Conservation (phyloP, 2,797 vertebrate genomes). For the Syndactyla subalaris region DNA sequence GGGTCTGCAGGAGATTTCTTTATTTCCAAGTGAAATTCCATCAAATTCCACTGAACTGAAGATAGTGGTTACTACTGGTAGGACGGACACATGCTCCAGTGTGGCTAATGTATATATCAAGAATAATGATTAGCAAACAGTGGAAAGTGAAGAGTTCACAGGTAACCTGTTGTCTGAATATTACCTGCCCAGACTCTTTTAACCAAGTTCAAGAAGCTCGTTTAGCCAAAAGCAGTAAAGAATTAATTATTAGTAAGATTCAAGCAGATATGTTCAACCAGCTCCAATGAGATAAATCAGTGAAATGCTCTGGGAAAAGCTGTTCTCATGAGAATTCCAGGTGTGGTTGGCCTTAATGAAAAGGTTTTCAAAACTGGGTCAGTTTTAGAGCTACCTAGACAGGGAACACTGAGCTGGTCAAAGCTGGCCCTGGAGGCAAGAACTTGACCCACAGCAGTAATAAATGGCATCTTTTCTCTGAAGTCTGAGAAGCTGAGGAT, state of each 20-base stretch:
- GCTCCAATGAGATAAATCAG: neutral
- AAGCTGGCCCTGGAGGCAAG: slow-evolving; percentile 27
- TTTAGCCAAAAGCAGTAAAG: neutral
- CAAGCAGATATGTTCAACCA: neutral
- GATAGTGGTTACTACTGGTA: fast-evolving
- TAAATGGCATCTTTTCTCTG: neutral
- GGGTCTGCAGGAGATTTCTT: neutral
- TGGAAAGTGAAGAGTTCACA: neutral
- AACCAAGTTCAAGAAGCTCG: neutral
- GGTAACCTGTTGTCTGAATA: neutral
- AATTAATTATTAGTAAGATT: slow-evolving; percentile 30
- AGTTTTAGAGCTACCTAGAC: neutral
- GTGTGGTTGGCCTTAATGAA: slow-evolving; percentile 4
- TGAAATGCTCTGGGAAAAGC: neutral
- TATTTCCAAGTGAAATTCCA: neutral
- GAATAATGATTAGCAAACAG: neutral
- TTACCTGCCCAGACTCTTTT: neutral
- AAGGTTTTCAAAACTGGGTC: neutral
- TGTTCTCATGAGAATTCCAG: slow-evolving; percentile 5
- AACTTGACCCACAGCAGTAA: slow-evolving; percentile 11
- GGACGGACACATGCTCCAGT: neutral
- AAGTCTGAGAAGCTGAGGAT: neutral
- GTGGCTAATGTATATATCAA: neutral
- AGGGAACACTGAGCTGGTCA: neutral
- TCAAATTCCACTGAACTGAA: neutral